Conservation (phyloP, 2,888 invertebrate species). For the Amitus sp. region DNA sequence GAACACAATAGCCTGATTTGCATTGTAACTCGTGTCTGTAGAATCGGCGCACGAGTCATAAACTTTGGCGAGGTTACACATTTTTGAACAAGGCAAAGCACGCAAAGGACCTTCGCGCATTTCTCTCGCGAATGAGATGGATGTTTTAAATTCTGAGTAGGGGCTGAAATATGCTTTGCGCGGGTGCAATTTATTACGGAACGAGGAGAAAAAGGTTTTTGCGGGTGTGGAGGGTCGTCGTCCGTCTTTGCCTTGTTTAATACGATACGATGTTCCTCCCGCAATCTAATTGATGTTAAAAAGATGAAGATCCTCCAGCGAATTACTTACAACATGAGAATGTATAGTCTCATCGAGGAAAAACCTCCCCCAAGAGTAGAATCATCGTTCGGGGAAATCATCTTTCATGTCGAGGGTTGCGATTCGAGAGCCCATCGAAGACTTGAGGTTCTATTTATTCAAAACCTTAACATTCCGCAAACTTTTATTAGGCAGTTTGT, state of each 20-base stretch:
- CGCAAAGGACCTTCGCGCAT: conserved; percentile 39
- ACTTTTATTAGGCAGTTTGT: neutral
- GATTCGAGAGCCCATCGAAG: too few species aligned
- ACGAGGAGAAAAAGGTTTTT: conserved; percentile 28
- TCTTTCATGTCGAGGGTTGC: too few species aligned
- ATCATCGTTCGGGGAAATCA: too few species aligned
- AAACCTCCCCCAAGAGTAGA: neutral
- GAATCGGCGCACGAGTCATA: conserved; percentile 15
- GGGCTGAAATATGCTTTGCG: conserved; percentile 38
- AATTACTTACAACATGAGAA: neutral
- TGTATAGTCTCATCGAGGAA: neutral
- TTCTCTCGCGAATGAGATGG: conserved; percentile 34
- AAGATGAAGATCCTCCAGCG: conserved; percentile 7
- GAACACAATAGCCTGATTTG: too few species aligned
- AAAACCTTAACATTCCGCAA: too few species aligned
- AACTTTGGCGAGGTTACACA: neutral
- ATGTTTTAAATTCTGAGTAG: conserved; percentile 39
- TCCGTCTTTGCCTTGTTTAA: conserved; percentile 32
- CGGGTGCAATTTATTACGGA: conserved; percentile 37
- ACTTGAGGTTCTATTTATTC: too few species aligned
- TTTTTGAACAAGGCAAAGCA: conserved; percentile 4
- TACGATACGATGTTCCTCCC: conserved; percentile 23
- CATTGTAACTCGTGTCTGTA: too few species aligned
- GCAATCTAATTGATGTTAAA: conserved; percentile 36
- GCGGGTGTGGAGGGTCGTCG: conserved; percentile 25